Base-by-base conservation (phyloP, 2,113 vertebrate species). In the Corvus cornix region DNA sequence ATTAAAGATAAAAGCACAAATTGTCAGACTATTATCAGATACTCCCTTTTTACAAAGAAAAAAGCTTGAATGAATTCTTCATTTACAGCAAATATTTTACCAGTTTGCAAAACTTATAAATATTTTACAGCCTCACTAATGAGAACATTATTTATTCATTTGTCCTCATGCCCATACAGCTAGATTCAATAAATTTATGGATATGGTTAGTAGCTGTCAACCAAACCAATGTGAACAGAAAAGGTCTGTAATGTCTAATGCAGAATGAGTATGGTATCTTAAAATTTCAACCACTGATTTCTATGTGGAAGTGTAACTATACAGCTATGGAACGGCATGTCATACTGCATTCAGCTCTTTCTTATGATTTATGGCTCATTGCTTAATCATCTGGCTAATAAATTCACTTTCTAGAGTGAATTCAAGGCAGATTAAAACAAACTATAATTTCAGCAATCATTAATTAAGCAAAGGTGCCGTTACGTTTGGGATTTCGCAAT, bases 201-300 rank as follows among this genome's bases (percentile, higher is more conserved):
- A 23, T 73, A 58, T 16, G 27, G 60, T 55, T 55, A 31, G 52
- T 35, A 87, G 62, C 55, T 88, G 70, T 60, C 31, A 68, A 64
- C 8, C 58, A 83, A 76, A 59, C 3, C 2, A 46, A 0, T 17
- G 30, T 26, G 56, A 48, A 55, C 4, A 81, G 35, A 51, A 56
- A 77, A 78, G 43, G 30, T 56, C 35, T 28, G 2, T 28, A 17
- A 39, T 20, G 18, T 44, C 27, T 83, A 37, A 64, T 20, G 37
- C 20, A 72, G 53, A 76, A 66, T 9, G 23, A 9, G 8, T 37
- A 83, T 0, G 0, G 35, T 30, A 66, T 6, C 1, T 0, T 53
- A n/a, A 28, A 59, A 46, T 58, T 67, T 94, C 55, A 84, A 23
- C 22, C 7, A 62, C n/a, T 39, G 58, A 69, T 69, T 89, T 80